A percentile compares a stretch with the other conserved stretches of the same genome.
These are phyloP conservation scores for Nesometra sesokonis DNA, from an alignment of 35 echinoderm and acorn worm genomes.

Conservation along the genomic window DNA sequence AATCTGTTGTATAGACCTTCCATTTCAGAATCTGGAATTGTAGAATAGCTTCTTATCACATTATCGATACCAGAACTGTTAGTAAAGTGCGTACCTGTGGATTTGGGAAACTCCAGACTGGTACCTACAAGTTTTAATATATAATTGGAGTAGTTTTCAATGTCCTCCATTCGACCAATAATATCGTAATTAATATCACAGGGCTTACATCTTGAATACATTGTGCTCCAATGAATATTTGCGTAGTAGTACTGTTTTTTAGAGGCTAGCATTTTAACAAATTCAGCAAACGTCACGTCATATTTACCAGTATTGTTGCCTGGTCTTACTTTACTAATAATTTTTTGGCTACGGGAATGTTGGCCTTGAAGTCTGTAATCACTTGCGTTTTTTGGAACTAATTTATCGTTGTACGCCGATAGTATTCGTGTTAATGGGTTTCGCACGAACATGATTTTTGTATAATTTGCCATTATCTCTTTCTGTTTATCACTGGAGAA, in stretches of 20 bases:
- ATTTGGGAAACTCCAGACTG: neutral
- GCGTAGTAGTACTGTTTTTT: neutral
- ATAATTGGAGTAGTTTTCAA: constrained; percentile 34
- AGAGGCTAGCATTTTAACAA: constrained; percentile 19
- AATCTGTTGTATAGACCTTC: constrained; percentile 2
- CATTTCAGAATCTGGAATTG: constrained; percentile 3
- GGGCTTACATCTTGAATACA: constrained; percentile 35
- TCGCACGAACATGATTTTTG: constrained; percentile 39
- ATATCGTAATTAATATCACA: constrained; percentile 55
- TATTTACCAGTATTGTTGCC: neutral
- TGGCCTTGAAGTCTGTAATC: neutral
- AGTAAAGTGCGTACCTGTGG: neutral
- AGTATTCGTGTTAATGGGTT: constrained; percentile 51
- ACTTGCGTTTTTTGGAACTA: neutral
- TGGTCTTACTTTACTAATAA: neutral
- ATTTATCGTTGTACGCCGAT: constrained; percentile 57
- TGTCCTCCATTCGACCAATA: constrained; percentile 54
- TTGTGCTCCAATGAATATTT: constrained; percentile 50
- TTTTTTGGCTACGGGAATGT: neutral
- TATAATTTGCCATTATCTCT: constrained; percentile 31
- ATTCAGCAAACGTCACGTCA: constrained; percentile 34
- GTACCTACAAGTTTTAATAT: constrained; percentile 10
- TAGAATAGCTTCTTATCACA: neutral
- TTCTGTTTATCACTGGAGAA: neutral
- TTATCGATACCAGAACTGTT: constrained; percentile 3